These are phyloP conservation scores for Nothocercus nigrocapillus DNA, from an alignment of 2,113 vertebrate genomes.

Conservation along the genomic window DNA sequence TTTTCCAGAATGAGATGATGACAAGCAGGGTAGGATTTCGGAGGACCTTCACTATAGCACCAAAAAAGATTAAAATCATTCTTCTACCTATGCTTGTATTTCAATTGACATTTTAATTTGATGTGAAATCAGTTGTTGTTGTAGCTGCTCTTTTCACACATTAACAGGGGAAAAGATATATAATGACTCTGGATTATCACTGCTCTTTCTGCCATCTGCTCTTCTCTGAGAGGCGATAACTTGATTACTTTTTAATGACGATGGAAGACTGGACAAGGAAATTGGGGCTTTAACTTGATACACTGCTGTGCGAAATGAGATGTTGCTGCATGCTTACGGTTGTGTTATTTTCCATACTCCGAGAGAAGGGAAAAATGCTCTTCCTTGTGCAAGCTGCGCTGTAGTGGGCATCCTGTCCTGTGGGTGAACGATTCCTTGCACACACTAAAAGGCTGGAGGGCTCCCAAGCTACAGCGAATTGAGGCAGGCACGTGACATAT, in stretches of 20 bases:
- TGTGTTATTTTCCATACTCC: not conserved
- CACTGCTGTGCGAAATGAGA: not conserved
- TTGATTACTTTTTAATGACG: not conserved
- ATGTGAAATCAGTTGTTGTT: not conserved
- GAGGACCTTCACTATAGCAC: not conserved
- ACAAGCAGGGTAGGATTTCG: not conserved
- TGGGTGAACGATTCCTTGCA: not conserved
- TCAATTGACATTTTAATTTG: not conserved
- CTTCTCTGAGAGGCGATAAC: not conserved
- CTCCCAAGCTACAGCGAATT: not conserved
- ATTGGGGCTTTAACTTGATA: not conserved
- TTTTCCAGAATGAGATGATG: not conserved
- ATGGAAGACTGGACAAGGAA: not conserved
- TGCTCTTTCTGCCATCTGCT: not conserved
- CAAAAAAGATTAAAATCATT: not conserved
- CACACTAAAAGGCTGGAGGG: not conserved
- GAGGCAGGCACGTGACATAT: not conserved
- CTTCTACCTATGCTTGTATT: not conserved
- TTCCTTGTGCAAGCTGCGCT: not conserved
- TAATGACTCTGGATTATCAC: not conserved
- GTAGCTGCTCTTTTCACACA: not conserved
- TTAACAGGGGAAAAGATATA: rapidly evolving
- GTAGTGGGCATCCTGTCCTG: not conserved
- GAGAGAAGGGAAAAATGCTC: not conserved
- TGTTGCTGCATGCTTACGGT: not conserved